Evolutionary conservation across 2,113 vertebrate genomes (phyloP), one percentile per base, ranked within the genome.

Genomic region (Nycticryphes semicollaris): DNA sequence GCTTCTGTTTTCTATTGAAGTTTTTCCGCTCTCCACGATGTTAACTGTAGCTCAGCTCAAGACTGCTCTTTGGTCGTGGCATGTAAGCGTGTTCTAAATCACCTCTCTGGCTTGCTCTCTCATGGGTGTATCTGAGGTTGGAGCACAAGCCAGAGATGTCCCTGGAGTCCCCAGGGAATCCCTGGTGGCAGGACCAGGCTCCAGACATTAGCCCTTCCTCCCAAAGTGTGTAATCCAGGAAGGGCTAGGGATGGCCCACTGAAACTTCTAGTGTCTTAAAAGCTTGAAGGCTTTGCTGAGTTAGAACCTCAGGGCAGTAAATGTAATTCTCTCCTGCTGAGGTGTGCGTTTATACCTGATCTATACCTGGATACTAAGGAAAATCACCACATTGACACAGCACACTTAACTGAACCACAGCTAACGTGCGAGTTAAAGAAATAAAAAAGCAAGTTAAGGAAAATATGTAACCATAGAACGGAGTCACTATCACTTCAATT

Each of bases 391-490:
- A 6, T 19, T n/a, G 39, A 37, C 20, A 37, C 16, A 59, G 23
- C 4, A 7, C 0, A 1, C n/a, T 76, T 68, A 56, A 31, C 30
- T 39, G 51, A 54, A 25, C 48, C 1, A 1, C 22, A 53, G 35
- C 6, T 45, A 63, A 21, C 9, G 1, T 13, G 28, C 11, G 7
- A 79, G 37, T 22, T 22, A 33, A 74, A 60, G 28, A 39, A 35
- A 63, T 22, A 12, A 33, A 35, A 24, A 37, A 37, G 13, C 22
- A 62, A 75, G 17, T 43, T 39, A 50, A 68, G 35, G 18, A 50
- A 80, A 80, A 41, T 16, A 12, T 30, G 39, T 66, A 18, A 33
- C 35, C 9, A 9, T 47, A 37, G 27, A 53, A 27, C 14, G 1
- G 6, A 53, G 43, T 25, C 59, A 14, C 35, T 48, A 19, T 45